Percentiles rank a stretch among this genome's conserved stretches.
These are phyloP conservation scores for Morbakka virulenta DNA, from an alignment of 30 jellyfish, hydroid and myxozoan species.

Conservation along the genomic window DNA sequence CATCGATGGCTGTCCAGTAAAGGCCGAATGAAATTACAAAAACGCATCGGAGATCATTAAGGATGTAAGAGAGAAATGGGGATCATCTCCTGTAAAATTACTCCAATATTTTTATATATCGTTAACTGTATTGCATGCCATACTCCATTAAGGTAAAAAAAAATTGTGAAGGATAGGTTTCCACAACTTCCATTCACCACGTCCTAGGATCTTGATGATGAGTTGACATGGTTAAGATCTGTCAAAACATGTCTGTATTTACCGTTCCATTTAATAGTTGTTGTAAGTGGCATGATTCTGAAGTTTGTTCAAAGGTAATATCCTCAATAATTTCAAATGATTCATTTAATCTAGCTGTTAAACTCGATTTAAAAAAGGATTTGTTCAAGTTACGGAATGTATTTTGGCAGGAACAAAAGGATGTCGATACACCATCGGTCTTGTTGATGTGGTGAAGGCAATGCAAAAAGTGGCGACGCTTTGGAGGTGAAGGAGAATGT, in stretches of 20 bases:
- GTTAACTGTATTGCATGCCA: too few relatives aligned
- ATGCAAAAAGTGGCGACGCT: background rate
- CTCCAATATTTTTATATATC: background rate
- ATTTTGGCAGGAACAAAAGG: too few relatives aligned
- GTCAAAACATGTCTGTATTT: too few relatives aligned
- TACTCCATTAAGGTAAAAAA: background rate
- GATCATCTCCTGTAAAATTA: background rate
- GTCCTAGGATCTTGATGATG: background rate
- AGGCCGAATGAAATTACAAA: background rate
- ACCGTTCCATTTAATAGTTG: too few relatives aligned
- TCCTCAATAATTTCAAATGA: too few relatives aligned
- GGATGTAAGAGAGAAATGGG: background rate
- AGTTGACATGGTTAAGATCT: background rate
- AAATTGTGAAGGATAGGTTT: background rate
- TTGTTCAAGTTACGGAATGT: too few relatives aligned
- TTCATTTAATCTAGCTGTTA: too few relatives aligned
- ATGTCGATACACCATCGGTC: background rate
- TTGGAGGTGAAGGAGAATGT: background rate
- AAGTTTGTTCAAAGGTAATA: too few relatives aligned
- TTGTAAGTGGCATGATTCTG: too few relatives aligned
- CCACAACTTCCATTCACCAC: background rate
- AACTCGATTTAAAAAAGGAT: too few relatives aligned
- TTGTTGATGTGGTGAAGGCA: background rate
- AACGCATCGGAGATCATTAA: background rate
- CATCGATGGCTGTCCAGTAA: background rate